Conservation (phyloP, 2,888 invertebrate genomes). For the Leptinotarsa rubiginosa region DNA sequence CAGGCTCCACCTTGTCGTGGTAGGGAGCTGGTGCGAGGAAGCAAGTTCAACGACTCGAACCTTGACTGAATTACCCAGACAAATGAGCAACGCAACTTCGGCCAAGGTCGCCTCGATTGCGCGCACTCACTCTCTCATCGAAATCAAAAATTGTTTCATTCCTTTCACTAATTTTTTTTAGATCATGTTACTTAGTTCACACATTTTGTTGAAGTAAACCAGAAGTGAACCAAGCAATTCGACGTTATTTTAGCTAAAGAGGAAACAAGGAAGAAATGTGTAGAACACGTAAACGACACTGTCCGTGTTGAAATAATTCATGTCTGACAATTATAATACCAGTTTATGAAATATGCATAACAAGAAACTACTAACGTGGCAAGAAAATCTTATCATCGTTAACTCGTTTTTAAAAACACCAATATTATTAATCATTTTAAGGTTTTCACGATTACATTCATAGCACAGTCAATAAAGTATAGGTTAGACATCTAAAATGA, state of each 20-base stretch:
- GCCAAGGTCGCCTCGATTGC: slow-evolving; percentile 60
- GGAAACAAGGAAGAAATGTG: slow-evolving; percentile 1
- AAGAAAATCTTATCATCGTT: neutral
- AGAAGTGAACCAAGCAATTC: neutral
- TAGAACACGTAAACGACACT: no score
- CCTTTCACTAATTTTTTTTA: slow-evolving; percentile 22
- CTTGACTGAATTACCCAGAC: slow-evolving; percentile 86
- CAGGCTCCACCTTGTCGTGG: slow-evolving; percentile 60
- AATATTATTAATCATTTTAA: no score
- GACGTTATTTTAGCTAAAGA: neutral
- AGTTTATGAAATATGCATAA: slow-evolving; percentile 6
- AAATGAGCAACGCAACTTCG: slow-evolving; percentile 67
- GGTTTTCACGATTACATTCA: no score
- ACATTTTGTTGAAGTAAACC: neutral
- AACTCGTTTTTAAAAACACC: neutral
- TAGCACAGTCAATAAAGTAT: no score
- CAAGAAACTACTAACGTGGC: neutral
- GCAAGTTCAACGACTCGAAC: slow-evolving; percentile 85
- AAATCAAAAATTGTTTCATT: slow-evolving; percentile 54
- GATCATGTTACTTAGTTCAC: neutral
- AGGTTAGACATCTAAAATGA: no score
- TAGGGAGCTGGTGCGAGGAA: slow-evolving; percentile 60
- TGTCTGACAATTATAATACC: neutral
- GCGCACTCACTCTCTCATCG: slow-evolving; percentile 59
- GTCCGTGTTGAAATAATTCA: neutral